Evolutionary conservation across 1,140 invertebrate species (phyloP).

Genomic region (Druon quercuslanigerum): DNA sequence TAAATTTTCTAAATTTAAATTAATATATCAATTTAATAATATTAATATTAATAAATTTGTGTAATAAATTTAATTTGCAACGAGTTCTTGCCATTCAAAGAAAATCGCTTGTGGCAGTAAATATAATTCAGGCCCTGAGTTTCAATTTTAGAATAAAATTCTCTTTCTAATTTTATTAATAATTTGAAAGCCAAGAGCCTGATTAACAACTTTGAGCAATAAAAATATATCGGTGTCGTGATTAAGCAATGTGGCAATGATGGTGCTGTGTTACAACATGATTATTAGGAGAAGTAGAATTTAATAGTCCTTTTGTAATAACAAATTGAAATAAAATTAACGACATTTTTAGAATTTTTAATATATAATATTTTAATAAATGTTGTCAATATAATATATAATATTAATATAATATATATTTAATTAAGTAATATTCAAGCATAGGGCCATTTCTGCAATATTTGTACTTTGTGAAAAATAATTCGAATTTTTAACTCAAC

Average conservation of each 20-base stretch:
- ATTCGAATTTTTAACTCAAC: background rate
- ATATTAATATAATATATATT: conserved; percentile 17
- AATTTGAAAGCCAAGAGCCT: background rate
- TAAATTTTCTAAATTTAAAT: conserved; percentile 33
- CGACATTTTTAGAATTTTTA: conserved; percentile 4
- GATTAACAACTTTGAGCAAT: conserved; percentile 32
- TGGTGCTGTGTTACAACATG: background rate
- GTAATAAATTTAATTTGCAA: background rate
- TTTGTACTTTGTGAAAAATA: conserved; percentile 21
- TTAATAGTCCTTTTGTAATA: background rate
- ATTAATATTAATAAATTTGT: too few relatives aligned
- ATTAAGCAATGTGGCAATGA: conserved; percentile 10
- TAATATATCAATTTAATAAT: conserved; percentile 6
- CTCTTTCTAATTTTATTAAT: background rate
- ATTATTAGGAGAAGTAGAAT: conserved; percentile 12
- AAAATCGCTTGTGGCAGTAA: conserved; percentile 42
- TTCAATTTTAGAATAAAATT: background rate
- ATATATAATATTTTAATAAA: conserved; percentile 18
- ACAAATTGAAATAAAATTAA: background rate
- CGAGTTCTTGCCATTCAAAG: background rate
- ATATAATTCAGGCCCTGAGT: conserved; percentile 25
- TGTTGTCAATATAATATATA: conserved; percentile 23
- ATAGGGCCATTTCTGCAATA: conserved; percentile 1
- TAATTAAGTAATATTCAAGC: conserved; percentile 24
- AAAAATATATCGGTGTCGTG: background rate